Evolutionary conservation across 2,113 vertebrate genomes (phyloP).

Genomic region (Otocyon megalotis): DNA sequence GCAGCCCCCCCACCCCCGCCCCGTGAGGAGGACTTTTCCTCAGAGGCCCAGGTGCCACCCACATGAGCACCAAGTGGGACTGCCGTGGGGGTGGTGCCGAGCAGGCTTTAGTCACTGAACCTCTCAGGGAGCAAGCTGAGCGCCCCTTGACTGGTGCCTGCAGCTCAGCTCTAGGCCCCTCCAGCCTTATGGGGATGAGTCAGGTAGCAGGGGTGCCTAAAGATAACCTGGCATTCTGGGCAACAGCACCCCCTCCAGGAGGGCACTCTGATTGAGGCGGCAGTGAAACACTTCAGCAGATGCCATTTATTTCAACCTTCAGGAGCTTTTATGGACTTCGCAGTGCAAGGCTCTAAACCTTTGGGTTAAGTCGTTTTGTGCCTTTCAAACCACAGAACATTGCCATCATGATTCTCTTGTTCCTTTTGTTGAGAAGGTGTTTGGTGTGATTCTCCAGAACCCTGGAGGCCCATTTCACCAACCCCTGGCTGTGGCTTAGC

Average conservation of each 20-base stretch:
- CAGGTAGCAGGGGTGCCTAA: not conserved
- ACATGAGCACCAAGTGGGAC: too few relatives aligned
- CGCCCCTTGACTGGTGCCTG: not conserved
- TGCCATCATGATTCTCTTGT: not conserved
- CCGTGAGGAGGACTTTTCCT: not conserved
- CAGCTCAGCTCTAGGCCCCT: not conserved
- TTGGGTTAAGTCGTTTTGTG: not conserved
- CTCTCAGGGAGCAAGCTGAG: not conserved
- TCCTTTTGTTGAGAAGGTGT: not conserved
- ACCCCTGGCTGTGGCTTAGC: fast-evolving
- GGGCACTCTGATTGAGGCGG: not conserved
- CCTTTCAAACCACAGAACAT: not conserved
- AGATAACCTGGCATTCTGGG: too few relatives aligned
- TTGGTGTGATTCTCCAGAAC: not conserved
- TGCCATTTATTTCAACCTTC: not conserved
- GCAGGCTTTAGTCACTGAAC: not conserved
- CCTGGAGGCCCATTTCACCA: not conserved
- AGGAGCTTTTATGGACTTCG: not conserved
- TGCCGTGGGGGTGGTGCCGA: too few relatives aligned
- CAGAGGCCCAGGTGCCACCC: not conserved
- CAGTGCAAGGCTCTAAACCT: not conserved
- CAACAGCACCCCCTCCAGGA: fast-evolving
- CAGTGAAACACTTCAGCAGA: not conserved
- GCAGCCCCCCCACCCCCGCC: too few relatives aligned
- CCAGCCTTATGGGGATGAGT: not conserved